Conservation (phyloP, 1,140 invertebrate genomes). For the Ctenoplectra terminalis region DNA sequence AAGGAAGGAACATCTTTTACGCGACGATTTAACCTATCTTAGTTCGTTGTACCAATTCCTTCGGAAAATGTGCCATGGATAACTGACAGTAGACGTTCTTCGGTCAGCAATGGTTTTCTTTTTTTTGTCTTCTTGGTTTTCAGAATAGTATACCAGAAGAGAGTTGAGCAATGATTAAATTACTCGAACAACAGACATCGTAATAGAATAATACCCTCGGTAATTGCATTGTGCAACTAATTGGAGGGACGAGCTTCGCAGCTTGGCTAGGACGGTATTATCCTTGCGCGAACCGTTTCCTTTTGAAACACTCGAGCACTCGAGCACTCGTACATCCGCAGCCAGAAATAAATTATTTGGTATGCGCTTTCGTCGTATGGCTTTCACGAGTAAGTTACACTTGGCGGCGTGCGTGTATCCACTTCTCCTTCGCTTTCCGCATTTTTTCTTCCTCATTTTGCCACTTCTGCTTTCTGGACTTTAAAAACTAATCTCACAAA, state of each 20-base stretch:
- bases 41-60: no score
- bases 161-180: constrained; percentile 44
- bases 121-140: not conserved
- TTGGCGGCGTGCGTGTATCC: constrained; percentile 4
- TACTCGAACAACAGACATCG: constrained; percentile 52
- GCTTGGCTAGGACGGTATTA: constrained; percentile 39
- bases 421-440: not conserved
- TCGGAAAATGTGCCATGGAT: no score
- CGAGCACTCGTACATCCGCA: not conserved
- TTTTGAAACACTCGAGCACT: not conserved
- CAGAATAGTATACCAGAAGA: constrained; percentile 33
- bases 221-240: constrained; percentile 53
- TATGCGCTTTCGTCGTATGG: constrained; percentile 50
- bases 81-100: no score
- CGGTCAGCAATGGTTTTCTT: not conserved
- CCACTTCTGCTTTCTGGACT: constrained; percentile 54
- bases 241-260: constrained; percentile 50
- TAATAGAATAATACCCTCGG: constrained; percentile 50
- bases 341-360: constrained; percentile 60
- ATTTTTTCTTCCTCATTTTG: constrained; percentile 22
- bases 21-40: no score
- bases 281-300: constrained; percentile 35
- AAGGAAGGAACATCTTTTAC: no score
- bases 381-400: constrained; percentile 46
- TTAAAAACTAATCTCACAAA: constrained; percentile 57